A percentile compares a stretch with the other conserved stretches of the same genome.
Conservation (phyloP, 30 jellyfish, hydroid and myxozoan genomes). For the Aurelia aurita complex sp. Pacific region DNA sequence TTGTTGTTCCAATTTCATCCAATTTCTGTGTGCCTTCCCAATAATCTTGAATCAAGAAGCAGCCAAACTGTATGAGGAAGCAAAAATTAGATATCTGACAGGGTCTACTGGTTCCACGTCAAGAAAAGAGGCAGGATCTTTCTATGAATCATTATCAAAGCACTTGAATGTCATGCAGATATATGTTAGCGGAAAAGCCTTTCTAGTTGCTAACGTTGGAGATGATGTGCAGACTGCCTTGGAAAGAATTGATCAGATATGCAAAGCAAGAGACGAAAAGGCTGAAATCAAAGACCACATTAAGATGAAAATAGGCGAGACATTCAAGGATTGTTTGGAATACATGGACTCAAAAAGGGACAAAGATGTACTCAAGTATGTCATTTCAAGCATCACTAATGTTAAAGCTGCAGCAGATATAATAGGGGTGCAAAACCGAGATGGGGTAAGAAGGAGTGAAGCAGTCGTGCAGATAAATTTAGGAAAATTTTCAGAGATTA, state of each 20-base stretch:
- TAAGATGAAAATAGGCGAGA: not conserved
- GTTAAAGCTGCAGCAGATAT: constrained; percentile 9
- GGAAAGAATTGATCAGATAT: constrained; percentile 2
- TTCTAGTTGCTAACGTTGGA: constrained; percentile 1
- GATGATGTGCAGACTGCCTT: constrained; percentile 10
- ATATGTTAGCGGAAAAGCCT: not conserved
- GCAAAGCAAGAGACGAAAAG: constrained; percentile 6
- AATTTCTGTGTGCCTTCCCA: not conserved
- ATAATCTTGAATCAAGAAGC: constrained; percentile 5
- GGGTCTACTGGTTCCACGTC: not conserved
- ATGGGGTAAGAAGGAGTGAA: constrained; percentile 5
- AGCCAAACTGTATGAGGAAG: constrained; percentile 2
- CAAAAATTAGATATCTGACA: not conserved
- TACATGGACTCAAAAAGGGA: constrained; percentile 19
- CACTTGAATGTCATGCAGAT: constrained; percentile 6
- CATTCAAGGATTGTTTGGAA: not conserved
- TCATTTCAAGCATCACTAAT: not conserved
- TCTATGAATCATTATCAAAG: constrained; percentile 5
- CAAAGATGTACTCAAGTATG: constrained; percentile 13
- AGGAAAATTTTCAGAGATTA: not conserved
- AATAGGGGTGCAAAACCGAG: constrained; percentile 4
- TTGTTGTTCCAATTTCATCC: too few relatives aligned
- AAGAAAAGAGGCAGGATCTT: constrained; percentile 7
- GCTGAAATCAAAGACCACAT: constrained; percentile 2
- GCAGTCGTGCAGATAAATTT: not conserved